Percentiles rank a stretch among this genome's conserved stretches.
Evolutionary conservation across 2,888 invertebrate species (phyloP).

Genomic region (Eristalis arbustorum): DNA sequence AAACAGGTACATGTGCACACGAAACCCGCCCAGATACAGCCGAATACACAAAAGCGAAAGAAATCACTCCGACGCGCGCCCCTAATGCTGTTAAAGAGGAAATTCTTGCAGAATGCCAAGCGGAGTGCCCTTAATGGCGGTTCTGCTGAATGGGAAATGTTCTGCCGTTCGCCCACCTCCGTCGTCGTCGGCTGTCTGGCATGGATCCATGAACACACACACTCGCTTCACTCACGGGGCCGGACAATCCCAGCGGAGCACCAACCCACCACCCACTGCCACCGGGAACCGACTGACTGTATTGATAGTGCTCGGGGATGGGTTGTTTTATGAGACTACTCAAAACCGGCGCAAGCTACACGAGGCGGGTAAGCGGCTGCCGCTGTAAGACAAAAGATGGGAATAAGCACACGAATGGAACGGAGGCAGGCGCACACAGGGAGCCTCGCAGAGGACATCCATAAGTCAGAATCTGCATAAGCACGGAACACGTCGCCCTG

Average conservation of each 20-base stretch:
- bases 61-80: constrained; percentile 61
- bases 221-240: background rate
- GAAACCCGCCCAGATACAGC: constrained; percentile 1
- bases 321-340: constrained; percentile 44
- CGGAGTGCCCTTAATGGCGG: constrained; percentile 35
- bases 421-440: constrained; percentile 22
- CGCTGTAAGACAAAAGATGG: constrained; percentile 42
- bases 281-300: constrained; percentile 12
- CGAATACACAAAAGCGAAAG: constrained; percentile 29
- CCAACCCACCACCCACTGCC: background rate
- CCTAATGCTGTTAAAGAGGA: constrained; percentile 59
- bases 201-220: background rate
- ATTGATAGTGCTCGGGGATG: constrained; percentile 52
- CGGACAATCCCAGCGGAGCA: background rate
- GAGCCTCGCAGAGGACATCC: constrained; percentile 4
- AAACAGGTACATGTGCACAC: background rate
- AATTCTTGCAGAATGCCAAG: constrained; percentile 39
- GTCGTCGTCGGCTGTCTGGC: constrained; percentile 29
- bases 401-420: constrained; percentile 50
- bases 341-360: background rate
- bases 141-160: constrained; percentile 47
- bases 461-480: constrained; percentile 38
- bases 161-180: background rate
- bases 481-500: constrained; percentile 26
- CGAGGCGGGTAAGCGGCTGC: background rate